Evolutionary conservation across 2,113 vertebrate species (phyloP).

Genomic region (Takifugu bimaculatus): DNA sequence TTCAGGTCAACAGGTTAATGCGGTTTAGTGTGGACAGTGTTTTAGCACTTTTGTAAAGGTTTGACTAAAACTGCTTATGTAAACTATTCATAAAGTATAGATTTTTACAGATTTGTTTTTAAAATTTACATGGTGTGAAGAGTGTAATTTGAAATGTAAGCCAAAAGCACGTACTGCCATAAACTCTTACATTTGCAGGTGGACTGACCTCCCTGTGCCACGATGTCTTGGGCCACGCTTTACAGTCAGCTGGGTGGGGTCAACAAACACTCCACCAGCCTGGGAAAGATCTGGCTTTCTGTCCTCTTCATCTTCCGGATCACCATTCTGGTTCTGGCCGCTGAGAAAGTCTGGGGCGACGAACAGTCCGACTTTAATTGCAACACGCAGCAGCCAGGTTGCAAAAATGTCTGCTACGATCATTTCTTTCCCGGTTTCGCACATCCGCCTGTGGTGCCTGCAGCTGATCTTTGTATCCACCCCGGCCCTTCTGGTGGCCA

Average conservation of each 20-base stretch:
- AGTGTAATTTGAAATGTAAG: too few species aligned
- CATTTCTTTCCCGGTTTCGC: conserved; percentile 95
- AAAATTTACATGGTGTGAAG: too few species aligned
- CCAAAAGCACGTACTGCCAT: neutral
- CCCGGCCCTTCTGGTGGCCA: conserved; percentile 88
- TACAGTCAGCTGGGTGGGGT: conserved; percentile 87
- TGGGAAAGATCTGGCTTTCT: conserved; percentile 96
- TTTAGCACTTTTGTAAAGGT: too few species aligned
- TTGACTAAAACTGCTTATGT: too few species aligned
- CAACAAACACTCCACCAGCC: conserved; percentile 92
- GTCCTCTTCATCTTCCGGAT: conserved; percentile 97
- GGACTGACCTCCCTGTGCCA: conserved; percentile 36
- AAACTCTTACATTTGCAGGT: conserved; percentile 32
- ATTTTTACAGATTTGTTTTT: too few species aligned
- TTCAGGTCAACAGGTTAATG: too few species aligned
- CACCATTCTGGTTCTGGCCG: conserved; percentile 93
- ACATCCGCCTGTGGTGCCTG: conserved; percentile 95
- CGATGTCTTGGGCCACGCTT: conserved; percentile 87
- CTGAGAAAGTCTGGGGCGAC: conserved; percentile 94
- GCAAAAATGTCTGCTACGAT: conserved; percentile 97
- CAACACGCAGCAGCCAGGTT: conserved; percentile 94
- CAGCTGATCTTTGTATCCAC: conserved; percentile 98
- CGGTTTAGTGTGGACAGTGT: too few species aligned
- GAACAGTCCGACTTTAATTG: conserved; percentile 93
- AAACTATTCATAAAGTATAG: too few species aligned